Evolutionary conservation across 2,797 vertebrate species (phyloP).

Genomic region (Pagetopsis macropterus): DNA sequence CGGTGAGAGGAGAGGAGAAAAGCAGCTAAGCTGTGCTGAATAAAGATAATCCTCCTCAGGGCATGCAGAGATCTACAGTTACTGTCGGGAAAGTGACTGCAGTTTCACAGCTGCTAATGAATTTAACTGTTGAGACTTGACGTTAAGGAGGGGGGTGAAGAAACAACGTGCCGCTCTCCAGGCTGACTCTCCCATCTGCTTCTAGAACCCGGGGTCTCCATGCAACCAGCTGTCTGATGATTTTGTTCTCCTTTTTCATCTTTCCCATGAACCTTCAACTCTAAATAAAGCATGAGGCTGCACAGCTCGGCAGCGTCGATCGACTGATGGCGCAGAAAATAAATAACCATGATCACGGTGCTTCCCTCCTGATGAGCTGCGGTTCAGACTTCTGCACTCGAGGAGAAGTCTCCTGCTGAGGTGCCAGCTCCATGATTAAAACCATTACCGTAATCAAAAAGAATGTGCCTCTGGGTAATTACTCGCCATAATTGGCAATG

Average conservation of each 20-base stretch:
- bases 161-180: not conserved
- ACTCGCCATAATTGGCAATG: slow-evolving; percentile 50
- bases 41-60: slow-evolving; percentile 29
- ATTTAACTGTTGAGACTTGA: slow-evolving; percentile 28
- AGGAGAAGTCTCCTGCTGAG: slow-evolving; percentile 23
- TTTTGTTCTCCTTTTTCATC: slow-evolving; percentile 59
- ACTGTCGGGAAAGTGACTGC: slow-evolving; percentile 25
- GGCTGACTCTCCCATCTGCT: slow-evolving; percentile 46
- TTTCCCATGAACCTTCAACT: slow-evolving; percentile 45
- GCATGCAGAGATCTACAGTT: slow-evolving; percentile 12
- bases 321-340: slow-evolving; percentile 13
- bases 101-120: slow-evolving; percentile 47
- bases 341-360: slow-evolving; percentile 27
- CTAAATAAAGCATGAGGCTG: slow-evolving; percentile 61
- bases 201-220: slow-evolving; percentile 44
- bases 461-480: slow-evolving; percentile 56
- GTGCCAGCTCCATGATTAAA: slow-evolving; percentile 49
- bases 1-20: slow-evolving; percentile 2
- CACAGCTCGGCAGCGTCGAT: slow-evolving; percentile 16
- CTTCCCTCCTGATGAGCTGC: slow-evolving; percentile 19
- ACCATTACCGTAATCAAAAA: slow-evolving; percentile 56
- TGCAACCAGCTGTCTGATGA: slow-evolving; percentile 56
- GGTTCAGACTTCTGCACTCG: slow-evolving; percentile 4
- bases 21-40: slow-evolving; percentile 28
- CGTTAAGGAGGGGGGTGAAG: not conserved